phyloP scores from a whole-genome alignment of 2,113 vertebrate genomes.

The Neodontobutis hainanensis region DNA sequence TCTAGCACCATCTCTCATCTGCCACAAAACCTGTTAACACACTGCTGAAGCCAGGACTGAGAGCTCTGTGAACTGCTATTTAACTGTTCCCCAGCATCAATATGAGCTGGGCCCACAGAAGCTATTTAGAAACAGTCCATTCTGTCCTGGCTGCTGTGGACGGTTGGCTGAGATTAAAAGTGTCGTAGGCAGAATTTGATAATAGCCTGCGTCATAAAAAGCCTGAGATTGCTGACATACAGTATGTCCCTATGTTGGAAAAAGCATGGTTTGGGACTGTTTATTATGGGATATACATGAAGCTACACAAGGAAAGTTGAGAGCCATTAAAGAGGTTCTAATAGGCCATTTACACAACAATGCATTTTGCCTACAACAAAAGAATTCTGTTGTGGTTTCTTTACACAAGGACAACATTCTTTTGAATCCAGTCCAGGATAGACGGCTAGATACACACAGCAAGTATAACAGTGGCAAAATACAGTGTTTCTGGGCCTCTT shows the following conservation, averaged over 20 bases:
- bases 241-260: not conserved
- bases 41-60: not conserved
- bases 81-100: conserved; percentile 27
- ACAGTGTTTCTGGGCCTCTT: no score
- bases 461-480: no score
- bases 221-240: not conserved
- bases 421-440: no score
- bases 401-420: no score
- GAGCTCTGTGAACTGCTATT: conserved; percentile 16
- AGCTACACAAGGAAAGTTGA: no score
- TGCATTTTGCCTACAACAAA: no score
- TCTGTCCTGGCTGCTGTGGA: not conserved
- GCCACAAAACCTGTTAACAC: not conserved
- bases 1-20: not conserved
- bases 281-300: no score
- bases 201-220: not conserved
- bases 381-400: no score
- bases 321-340: no score
- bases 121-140: not conserved
- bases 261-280: not conserved
- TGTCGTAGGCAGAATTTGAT: not conserved
- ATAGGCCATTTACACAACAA: no score
- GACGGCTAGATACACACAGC: no score
- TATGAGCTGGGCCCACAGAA: conserved; percentile 8
- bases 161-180: not conserved